phyloP scores from a whole-genome alignment of 2,797 vertebrate genomes.

The Otus scops region DNA sequence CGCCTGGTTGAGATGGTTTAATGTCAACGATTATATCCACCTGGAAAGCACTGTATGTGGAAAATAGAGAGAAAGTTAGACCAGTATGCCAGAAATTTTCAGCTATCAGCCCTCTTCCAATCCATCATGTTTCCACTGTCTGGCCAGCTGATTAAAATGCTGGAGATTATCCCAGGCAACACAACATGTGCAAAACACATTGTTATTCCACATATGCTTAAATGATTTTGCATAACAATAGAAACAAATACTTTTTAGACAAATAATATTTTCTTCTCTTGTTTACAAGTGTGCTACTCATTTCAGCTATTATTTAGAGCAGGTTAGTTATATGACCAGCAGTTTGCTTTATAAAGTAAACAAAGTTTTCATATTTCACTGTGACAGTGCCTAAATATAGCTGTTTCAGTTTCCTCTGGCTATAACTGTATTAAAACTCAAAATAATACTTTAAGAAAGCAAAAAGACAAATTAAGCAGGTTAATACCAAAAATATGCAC shows the following conservation, averaged over 20 bases:
- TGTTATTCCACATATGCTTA: conserved; percentile 69
- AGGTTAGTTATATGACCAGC: neutral
- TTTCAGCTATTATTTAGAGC: conserved; percentile 16
- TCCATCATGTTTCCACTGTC: conserved; percentile 82
- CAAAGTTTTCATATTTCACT: neutral
- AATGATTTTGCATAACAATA: conserved; percentile 74
- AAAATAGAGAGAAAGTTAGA: conserved; percentile 75
- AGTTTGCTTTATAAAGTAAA: conserved; percentile 26
- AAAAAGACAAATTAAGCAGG: neutral
- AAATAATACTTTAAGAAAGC: neutral
- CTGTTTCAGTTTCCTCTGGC: neutral
- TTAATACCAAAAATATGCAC: neutral
- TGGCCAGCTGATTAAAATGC: conserved; percentile 92
- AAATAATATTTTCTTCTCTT: conserved; percentile 45
- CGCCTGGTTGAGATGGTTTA: conserved; percentile 79
- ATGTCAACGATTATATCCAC: conserved; percentile 95
- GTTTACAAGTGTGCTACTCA: neutral
- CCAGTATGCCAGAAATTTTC: conserved; percentile 71
- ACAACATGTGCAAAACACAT: conserved; percentile 85
- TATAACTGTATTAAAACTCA: neutral
- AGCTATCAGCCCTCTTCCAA: conserved; percentile 75
- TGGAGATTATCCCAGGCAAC: conserved; percentile 83
- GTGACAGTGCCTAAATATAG: neutral
- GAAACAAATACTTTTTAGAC: conserved; percentile 40
- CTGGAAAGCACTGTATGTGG: conserved; percentile 87